phyloP scores from a whole-genome alignment of 2,888 invertebrate species.

The Tenthredo scrophulariae region DNA sequence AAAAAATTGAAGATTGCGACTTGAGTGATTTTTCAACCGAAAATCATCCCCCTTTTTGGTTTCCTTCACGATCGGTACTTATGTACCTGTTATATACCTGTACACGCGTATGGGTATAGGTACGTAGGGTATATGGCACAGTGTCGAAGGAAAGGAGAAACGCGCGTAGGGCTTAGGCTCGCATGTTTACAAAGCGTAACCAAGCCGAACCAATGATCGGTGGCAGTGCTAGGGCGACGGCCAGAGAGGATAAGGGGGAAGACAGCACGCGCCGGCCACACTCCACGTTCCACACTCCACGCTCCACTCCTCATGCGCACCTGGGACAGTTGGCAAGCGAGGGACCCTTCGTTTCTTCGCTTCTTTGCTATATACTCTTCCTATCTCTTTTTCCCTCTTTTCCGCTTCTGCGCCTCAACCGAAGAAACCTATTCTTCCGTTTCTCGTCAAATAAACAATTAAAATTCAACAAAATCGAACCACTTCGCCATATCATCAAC shows the following conservation, averaged over 20 bases:
- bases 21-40: neutral
- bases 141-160: constrained; percentile 46
- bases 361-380: constrained; percentile 43
- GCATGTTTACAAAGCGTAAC: constrained; percentile 63
- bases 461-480: constrained; percentile 39
- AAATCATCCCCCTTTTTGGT: constrained; percentile 20
- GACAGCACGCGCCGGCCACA: constrained; percentile 77
- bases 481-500: neutral
- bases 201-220: constrained; percentile 65
- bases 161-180: constrained; percentile 53
- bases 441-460: constrained; percentile 57
- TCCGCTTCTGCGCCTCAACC: constrained; percentile 37
- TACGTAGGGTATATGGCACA: neutral
- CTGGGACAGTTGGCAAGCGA: constrained; percentile 78
- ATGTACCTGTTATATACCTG: constrained; percentile 21
- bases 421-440: constrained; percentile 59
- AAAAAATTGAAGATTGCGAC: neutral
- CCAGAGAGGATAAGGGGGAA: constrained; percentile 64
- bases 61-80: neutral
- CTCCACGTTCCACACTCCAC: constrained; percentile 70
- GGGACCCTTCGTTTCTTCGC: constrained; percentile 47
- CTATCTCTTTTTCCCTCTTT: constrained; percentile 55
- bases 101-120: neutral
- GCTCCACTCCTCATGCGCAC: constrained; percentile 65
- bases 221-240: constrained; percentile 65